Conservation (phyloP, 2,888 invertebrate genomes). For the Agonopterix arenella region DNA sequence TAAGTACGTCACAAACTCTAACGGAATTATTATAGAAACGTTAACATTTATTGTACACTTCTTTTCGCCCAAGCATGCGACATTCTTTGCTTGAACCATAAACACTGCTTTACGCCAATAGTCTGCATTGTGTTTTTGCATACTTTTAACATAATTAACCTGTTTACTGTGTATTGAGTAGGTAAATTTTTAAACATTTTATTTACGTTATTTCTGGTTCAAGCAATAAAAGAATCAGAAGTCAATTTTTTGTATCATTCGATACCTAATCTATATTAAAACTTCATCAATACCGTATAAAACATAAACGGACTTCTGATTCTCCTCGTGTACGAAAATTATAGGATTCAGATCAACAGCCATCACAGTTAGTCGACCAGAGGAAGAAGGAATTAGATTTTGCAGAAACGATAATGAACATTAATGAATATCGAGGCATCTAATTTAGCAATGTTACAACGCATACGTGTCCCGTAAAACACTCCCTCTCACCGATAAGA, state of each 20-base stretch:
- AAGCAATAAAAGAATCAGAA: conserved; percentile 43
- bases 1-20: conserved; percentile 54
- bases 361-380: conserved; percentile 58
- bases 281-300: background rate
- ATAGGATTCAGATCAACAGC: conserved; percentile 45
- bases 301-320: conserved; percentile 28
- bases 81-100: conserved; percentile 55
- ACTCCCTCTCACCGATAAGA: conserved; percentile 88
- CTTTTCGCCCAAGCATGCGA: conserved; percentile 73
- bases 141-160: background rate
- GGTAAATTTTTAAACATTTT: conserved; percentile 1
- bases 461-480: conserved; percentile 49
- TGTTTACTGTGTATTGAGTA: conserved; percentile 3
- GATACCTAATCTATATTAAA: too few relatives aligned
- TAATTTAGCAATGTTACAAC: conserved; percentile 64
- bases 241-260: conserved; percentile 9
- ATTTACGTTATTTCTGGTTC: conserved; percentile 35
- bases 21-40: conserved; percentile 24
- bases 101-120: too few relatives aligned
- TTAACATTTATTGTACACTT: conserved; percentile 45
- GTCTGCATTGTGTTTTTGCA: background rate
- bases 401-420: conserved; percentile 43
- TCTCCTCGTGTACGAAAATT: conserved; percentile 28
- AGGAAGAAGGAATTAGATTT: conserved; percentile 47
- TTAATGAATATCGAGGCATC: conserved; percentile 58